Conservation (phyloP, 2,113 vertebrate species). For the Glaucidium brasilianum region DNA sequence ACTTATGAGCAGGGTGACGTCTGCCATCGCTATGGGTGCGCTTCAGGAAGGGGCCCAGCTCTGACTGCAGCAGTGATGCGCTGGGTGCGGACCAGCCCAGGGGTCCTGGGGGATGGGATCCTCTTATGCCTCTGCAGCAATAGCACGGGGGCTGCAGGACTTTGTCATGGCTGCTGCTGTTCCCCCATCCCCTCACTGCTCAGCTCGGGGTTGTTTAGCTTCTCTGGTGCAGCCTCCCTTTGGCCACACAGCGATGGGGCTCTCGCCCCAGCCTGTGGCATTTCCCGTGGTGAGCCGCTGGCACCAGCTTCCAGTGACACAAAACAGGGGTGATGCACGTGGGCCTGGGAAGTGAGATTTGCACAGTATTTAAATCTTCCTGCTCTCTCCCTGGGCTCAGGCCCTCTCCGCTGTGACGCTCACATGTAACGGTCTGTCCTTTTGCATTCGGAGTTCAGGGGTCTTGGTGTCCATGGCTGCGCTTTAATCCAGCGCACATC, state of each 20-base stretch:
- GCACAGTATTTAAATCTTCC: neutral
- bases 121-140: neutral
- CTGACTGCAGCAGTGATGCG: neutral
- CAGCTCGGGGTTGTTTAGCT: neutral
- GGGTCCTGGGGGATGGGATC: no score
- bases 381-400: no score
- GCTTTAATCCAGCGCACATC: neutral
- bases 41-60: neutral
- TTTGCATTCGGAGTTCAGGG: neutral
- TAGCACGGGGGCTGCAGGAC: neutral
- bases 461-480: neutral
- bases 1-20: neutral
- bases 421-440: neutral
- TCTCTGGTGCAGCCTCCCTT: neutral
- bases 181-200: neutral
- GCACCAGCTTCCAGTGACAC: no score
- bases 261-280: no score
- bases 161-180: neutral
- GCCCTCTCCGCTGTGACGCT: neutral
- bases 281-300: neutral
- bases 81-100: accelerated
- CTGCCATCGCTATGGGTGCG: neutral
- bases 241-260: neutral
- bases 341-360: neutral
- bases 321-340: neutral